These are phyloP conservation scores for Choristoneura rosaceana DNA, from an alignment of 2,888 invertebrate genomes.

Conservation along the genomic window DNA sequence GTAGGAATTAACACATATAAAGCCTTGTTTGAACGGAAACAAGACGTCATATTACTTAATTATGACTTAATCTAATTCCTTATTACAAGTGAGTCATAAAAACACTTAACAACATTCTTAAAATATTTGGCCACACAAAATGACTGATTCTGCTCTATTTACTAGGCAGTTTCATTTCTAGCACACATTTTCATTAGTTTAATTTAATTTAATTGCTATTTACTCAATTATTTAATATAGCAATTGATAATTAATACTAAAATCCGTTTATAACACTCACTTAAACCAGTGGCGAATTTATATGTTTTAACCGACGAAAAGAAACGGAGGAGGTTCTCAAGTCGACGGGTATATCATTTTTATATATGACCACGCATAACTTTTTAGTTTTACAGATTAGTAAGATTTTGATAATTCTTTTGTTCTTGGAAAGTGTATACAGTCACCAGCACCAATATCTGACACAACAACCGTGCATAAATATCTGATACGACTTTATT, in stretches of 20 bases:
- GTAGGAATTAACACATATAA: constrained; percentile 11
- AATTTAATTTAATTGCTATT: neutral
- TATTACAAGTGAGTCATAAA: constrained; percentile 42
- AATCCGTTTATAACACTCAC: neutral
- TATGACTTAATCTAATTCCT: constrained; percentile 42
- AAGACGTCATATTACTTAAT: constrained; percentile 42
- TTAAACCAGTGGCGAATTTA: neutral
- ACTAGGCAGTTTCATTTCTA: neutral
- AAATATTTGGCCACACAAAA: constrained; percentile 25
- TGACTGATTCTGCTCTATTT: neutral
- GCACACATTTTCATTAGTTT: neutral
- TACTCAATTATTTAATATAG: neutral
- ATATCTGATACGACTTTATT: too few species aligned
- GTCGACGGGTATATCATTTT: too few species aligned
- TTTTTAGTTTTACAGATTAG: too few species aligned
- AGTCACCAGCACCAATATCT: too few species aligned
- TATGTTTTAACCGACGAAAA: too few species aligned
- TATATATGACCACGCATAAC: neutral
- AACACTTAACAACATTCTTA: constrained; percentile 36
- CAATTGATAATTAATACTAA: neutral
- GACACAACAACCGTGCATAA: too few species aligned
- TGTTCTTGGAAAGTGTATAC: too few species aligned
- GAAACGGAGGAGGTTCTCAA: too few species aligned
- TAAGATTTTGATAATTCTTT: too few species aligned
- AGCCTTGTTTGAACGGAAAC: constrained; percentile 40